Percentiles rank a stretch among this genome's conserved stretches.
These are phyloP conservation scores for Sebastes kiyomatsui DNA, from an alignment of 2,797 vertebrate genomes.

Conservation along the genomic window DNA sequence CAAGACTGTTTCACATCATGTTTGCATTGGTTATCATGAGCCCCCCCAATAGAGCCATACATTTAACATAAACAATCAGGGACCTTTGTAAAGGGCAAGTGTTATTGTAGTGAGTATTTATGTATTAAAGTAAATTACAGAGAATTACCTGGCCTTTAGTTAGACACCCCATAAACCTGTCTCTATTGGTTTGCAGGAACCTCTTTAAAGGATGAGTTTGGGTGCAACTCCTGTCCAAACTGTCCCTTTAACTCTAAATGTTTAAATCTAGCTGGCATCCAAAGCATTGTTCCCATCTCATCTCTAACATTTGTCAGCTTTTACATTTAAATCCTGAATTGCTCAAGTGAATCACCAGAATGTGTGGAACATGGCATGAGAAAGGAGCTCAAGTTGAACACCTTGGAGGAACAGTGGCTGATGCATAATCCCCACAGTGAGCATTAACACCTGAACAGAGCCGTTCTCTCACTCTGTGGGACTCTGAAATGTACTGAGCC, in stretches of 20 bases:
- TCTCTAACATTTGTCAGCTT: background rate
- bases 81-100: background rate
- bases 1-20: slow-evolving; percentile 14
- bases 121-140: no score
- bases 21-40: no score
- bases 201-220: background rate
- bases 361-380: background rate
- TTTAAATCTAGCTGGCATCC: no score
- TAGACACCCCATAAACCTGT: background rate
- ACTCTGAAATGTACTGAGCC: background rate
- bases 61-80: background rate
- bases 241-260: no score
- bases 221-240: background rate
- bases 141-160: background rate
- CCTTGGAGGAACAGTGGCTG: background rate
- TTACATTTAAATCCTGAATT: background rate
- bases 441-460: slow-evolving; percentile 17
- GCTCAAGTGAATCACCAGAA: background rate
- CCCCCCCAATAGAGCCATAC: no score
- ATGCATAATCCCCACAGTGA: background rate
- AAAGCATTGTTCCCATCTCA: background rate
- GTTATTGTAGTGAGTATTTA: background rate
- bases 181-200: background rate
- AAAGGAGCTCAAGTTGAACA: background rate
- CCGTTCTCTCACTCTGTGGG: background rate